A percentile compares a stretch with the other conserved stretches of the same genome.
Evolutionary conservation across 2,888 invertebrate genomes (phyloP).

Genomic region (Andrena chrysosceles): DNA sequence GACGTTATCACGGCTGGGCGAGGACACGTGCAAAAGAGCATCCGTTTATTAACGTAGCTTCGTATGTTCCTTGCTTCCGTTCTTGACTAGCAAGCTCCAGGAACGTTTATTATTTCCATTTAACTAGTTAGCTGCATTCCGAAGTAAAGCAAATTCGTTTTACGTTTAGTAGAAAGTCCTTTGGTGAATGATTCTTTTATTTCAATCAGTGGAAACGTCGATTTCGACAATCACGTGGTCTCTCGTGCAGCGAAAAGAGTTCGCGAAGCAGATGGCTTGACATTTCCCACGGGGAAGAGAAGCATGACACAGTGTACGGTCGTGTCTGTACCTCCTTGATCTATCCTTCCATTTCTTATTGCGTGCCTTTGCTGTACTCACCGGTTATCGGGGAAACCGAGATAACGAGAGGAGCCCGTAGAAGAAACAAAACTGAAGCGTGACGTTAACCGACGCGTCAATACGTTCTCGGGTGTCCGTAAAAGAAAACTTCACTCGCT

Average conservation of each 20-base stretch:
- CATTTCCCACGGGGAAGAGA: constrained; percentile 24
- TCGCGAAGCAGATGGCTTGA: too few species aligned
- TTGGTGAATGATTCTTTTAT: not conserved
- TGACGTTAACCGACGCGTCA: not conserved
- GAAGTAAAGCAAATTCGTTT: not conserved
- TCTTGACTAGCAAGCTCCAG: not conserved
- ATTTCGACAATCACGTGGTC: constrained; percentile 21
- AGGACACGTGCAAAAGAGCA: constrained; percentile 23
- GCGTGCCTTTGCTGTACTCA: constrained; percentile 70
- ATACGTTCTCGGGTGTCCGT: not conserved
- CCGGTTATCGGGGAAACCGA: constrained; percentile 50
- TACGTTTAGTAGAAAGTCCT: not conserved
- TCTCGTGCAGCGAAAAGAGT: constrained; percentile 18
- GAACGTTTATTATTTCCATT: not conserved
- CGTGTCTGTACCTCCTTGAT: constrained; percentile 50
- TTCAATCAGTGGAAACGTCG: not conserved
- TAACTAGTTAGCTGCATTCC: not conserved
- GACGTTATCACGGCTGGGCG: constrained; percentile 5
- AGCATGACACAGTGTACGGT: constrained; percentile 20
- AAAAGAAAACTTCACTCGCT: not conserved
- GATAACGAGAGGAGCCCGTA: constrained; percentile 26
- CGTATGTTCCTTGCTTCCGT: constrained; percentile 1
- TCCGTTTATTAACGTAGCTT: not conserved
- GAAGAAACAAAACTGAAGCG: not conserved
- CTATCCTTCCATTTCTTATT: constrained; percentile 70